phyloP scores from a whole-genome alignment of 2,888 invertebrate genomes.

The Smittia aterrima region DNA sequence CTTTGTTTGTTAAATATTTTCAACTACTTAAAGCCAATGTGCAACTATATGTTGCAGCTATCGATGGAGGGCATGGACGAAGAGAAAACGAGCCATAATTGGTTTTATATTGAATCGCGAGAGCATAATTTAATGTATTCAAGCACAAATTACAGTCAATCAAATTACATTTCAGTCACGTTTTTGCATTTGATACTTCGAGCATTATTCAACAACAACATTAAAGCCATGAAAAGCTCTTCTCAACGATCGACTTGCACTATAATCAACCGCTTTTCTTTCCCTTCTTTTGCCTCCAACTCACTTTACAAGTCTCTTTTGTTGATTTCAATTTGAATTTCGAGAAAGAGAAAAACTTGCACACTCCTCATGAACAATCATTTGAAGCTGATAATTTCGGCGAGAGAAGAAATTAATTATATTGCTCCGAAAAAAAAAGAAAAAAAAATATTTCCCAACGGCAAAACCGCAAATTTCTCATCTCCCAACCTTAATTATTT shows the following conservation, averaged over 20 bases:
- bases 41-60: conserved; percentile 25
- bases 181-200: conserved; percentile 37
- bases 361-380: neutral
- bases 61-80: conserved; percentile 6
- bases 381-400: conserved; percentile 4
- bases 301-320: too few species aligned
- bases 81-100: conserved; percentile 42
- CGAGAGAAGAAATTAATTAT: conserved; percentile 30
- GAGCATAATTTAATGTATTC: conserved; percentile 41
- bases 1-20: conserved; percentile 40
- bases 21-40: conserved; percentile 23
- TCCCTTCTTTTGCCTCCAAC: neutral
- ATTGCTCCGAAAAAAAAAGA: too few species aligned
- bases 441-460: conserved; percentile 28
- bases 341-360: neutral
- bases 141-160: conserved; percentile 41
- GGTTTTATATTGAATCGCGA: conserved; percentile 42
- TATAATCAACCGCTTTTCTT: conserved; percentile 34
- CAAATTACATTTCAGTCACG: conserved; percentile 42
- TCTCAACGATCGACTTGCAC: conserved; percentile 3
- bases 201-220: conserved; percentile 27
- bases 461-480: neutral
- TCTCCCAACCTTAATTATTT: conserved; percentile 1
- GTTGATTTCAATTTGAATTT: conserved; percentile 2
- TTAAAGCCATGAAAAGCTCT: conserved; percentile 19